Base-by-base conservation (phyloP, 1,140 invertebrate species). In the Antheraea pernyi region DNA sequence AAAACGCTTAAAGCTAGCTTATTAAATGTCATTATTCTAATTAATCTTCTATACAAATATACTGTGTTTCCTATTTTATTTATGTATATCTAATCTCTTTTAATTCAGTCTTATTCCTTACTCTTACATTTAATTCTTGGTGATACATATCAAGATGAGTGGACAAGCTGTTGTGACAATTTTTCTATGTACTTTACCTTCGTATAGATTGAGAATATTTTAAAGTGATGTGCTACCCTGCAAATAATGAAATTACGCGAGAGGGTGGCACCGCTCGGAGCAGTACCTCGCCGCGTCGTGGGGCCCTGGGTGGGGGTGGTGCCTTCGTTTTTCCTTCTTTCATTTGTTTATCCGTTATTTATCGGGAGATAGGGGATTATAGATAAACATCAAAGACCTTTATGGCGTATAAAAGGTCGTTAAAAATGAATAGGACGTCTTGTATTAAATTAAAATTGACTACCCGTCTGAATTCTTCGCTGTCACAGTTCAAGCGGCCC, bases 201-300 rank as follows among this genome's bases (percentile, higher is more conserved):
- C 69, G 13, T 74, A 83, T 80, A 84, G 79, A 83, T 84, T 74
- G 78, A 77, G 80, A 77, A 83, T 79, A 79, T 81, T 83, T 80
- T 78, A 80, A 82, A 83, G 68, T 82, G 82, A 83, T 76, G 81
- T 72, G 73, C 77, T 79, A 42, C 71, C 69, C 67, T 74, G 77
- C 79, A 74, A 82, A 84, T 88, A 88, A 88, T 86, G 84, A 88
- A 88, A 87, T 88, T 89, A 89, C 83, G 72, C 70, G 69, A 73
- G 67, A 36, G 42, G 67, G 58, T 65, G 36, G 22, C 22, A 30
- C 22, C 22, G 22, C 22, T 30, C 22, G 1, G 22, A 30, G 22
- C 22, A 30, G 61, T 62, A 65, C 48, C 39, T 3, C 39, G 70
- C 36, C 69, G 68, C 67, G 46, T 30, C 58, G n/a, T 18, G 42